A percentile compares a stretch with the other conserved stretches of the same genome.
phyloP scores from a whole-genome alignment of 53 echinoderm and acorn worm genomes.

The Paelopatides confundens region DNA sequence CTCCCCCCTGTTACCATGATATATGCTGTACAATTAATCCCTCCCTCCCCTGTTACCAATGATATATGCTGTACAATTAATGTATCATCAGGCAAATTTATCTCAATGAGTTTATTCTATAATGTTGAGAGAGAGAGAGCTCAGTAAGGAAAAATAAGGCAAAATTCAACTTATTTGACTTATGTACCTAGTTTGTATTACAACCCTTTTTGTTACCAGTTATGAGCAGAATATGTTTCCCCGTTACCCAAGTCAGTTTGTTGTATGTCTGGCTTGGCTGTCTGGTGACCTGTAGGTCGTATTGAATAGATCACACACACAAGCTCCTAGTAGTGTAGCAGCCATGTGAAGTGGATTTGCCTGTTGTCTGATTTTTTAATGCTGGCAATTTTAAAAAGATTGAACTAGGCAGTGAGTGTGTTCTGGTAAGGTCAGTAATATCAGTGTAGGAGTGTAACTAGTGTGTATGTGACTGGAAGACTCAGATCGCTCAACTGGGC shows the following conservation, averaged over 20 bases:
- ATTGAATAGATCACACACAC: conserved; percentile 32
- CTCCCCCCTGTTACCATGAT: too few species aligned
- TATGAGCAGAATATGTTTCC: conserved; percentile 25
- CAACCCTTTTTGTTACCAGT: neutral
- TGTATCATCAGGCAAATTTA: too few species aligned
- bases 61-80: too few species aligned
- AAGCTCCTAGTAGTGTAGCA: neutral
- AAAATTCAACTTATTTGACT: too few species aligned
- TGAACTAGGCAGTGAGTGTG: conserved; percentile 37
- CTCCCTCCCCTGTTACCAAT: too few species aligned
- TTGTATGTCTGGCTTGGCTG: conserved; percentile 33
- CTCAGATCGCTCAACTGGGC: conserved; percentile 32
- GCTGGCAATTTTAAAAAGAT: conserved; percentile 2
- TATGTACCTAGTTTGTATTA: too few species aligned
- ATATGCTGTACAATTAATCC: too few species aligned
- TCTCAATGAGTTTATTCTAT: too few species aligned
- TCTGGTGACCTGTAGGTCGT: conserved; percentile 45
- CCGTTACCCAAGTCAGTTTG: neutral
- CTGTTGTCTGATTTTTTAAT: conserved; percentile 10
- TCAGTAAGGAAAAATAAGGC: too few species aligned
- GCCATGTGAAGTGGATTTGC: neutral
- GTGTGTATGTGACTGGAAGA: conserved; percentile 3
- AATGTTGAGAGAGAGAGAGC: too few species aligned
- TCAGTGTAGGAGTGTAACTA: neutral
- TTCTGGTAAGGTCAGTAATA: neutral